Evolutionary conservation across 2,888 invertebrate genomes (phyloP), one percentile per base, ranked within the genome.

Genomic region (Conchocele bisecta): DNA sequence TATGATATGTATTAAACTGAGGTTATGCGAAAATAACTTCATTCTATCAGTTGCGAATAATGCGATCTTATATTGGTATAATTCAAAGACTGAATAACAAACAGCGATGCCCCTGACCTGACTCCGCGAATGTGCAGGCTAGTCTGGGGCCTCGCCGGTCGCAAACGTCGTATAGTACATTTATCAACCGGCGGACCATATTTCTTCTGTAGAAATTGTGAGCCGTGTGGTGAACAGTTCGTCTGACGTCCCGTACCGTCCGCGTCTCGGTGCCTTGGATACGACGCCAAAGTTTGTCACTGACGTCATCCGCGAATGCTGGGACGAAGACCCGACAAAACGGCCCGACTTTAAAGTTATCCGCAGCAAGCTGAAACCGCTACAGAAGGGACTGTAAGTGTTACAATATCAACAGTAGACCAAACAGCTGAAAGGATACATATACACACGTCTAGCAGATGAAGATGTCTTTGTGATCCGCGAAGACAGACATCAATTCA

Each of bases 241-340:
- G 5, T 71, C 72, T 20, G 82, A 82, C 28, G 63, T 83, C 13
- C 89, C 89, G 0, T 91, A 72, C 90, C 95, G 96, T 82, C 97
- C 97, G 0, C 94, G 95, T 0, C 89, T 97, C 76, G 95, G 95
- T 44, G 94, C 94, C 0, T 90, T 97, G 56, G 94, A 95, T 82
- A 95, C 95, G 42, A 94, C 85, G 0, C 88, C 88, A 5, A 88
- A 86, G 63, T 86, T 86, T 54, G 84, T 86, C 31, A 86, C 83
- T 6, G 87, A 87, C 42, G 76, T 84, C 81, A 97, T 97, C 81
- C 94, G 96, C 53, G 97, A 97, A 90, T 98, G 98, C 91, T 98
- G 98, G 98, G 95, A 96, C 51, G 97, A 98, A 91, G 94, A 95
- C 80, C 95, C 97, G 1, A 96, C 96, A 79, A 94, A 95, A 93